These are phyloP conservation scores for Marasmarcha lunaedactyla DNA, from an alignment of 2,888 invertebrate species.

Conservation along the genomic window DNA sequence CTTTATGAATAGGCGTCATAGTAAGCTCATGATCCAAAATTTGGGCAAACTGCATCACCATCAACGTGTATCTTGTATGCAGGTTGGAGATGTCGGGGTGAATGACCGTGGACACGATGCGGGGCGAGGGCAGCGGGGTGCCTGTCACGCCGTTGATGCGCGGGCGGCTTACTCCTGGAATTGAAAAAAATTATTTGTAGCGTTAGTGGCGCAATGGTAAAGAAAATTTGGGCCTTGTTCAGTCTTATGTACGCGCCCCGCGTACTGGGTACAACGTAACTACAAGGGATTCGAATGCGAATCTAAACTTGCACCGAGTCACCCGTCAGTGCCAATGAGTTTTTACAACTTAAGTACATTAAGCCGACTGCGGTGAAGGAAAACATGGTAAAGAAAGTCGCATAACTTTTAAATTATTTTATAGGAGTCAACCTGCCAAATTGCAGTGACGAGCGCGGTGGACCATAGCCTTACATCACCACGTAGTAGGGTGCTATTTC, in stretches of 20 bases:
- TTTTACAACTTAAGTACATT: too few relatives aligned
- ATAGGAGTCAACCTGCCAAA: too few relatives aligned
- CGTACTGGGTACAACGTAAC: too few relatives aligned
- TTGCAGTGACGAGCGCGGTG: too few relatives aligned
- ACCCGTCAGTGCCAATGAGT: too few relatives aligned
- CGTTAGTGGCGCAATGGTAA: not conserved
- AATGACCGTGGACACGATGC: slow-evolving; percentile 87
- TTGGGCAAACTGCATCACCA: slow-evolving; percentile 96
- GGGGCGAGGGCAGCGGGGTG: slow-evolving; percentile 83
- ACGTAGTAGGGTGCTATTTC: too few relatives aligned
- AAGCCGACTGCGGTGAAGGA: too few relatives aligned
- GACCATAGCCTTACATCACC: too few relatives aligned
- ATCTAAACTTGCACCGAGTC: too few relatives aligned
- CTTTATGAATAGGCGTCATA: slow-evolving; percentile 92
- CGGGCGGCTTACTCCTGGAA: slow-evolving; percentile 81
- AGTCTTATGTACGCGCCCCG: too few relatives aligned
- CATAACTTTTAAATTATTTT: too few relatives aligned
- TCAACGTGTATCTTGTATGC: slow-evolving; percentile 87
- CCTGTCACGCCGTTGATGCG: slow-evolving; percentile 81
- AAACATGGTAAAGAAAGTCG: not conserved
- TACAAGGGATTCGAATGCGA: too few relatives aligned
- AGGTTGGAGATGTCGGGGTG: slow-evolving; percentile 93
- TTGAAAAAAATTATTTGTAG: not conserved
- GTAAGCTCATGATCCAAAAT: slow-evolving; percentile 95
- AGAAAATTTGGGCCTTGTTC: slow-evolving; percentile 18